phyloP scores from a whole-genome alignment of 2,797 vertebrate species.

The Onychomys leucogaster region DNA sequence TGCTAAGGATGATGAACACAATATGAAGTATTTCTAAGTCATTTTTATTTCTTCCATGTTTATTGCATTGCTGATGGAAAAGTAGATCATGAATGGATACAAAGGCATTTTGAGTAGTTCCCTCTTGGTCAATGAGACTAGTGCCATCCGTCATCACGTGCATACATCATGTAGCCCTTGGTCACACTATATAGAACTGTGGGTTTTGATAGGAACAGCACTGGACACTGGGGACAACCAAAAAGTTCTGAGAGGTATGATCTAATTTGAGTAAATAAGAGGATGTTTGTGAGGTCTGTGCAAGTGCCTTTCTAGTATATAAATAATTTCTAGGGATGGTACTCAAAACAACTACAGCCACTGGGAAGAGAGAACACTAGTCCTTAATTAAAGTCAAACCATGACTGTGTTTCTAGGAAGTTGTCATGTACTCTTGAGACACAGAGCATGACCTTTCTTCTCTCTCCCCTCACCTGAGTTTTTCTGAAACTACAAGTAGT shows the following conservation, averaged over 20 bases:
- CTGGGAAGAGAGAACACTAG: not conserved
- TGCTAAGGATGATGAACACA: not conserved
- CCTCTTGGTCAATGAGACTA: not conserved
- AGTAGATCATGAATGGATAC: not conserved
- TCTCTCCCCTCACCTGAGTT: not conserved
- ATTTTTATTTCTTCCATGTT: not conserved
- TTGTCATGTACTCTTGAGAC: not conserved
- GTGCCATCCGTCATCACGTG: accelerated
- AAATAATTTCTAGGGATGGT: constrained; percentile 30
- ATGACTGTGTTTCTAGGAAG: not conserved
- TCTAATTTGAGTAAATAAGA: constrained; percentile 43
- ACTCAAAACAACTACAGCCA: not conserved
- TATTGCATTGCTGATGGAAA: not conserved
- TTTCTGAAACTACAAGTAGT: constrained; percentile 45
- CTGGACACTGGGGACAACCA: not conserved
- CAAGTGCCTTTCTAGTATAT: not conserved
- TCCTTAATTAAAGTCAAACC: constrained; percentile 25
- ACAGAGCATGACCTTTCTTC: not conserved
- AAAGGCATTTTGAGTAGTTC: not conserved
- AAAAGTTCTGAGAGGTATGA: not conserved
- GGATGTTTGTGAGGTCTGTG: not conserved
- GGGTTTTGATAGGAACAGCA: not conserved
- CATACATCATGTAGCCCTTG: not conserved
- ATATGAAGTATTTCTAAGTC: not conserved
- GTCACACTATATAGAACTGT: too few relatives aligned